A percentile compares a stretch with the other conserved stretches of the same genome.
These are phyloP conservation scores for Trichogramma dendrolimi DNA, from an alignment of 2,888 invertebrate genomes.

Conservation along the genomic window DNA sequence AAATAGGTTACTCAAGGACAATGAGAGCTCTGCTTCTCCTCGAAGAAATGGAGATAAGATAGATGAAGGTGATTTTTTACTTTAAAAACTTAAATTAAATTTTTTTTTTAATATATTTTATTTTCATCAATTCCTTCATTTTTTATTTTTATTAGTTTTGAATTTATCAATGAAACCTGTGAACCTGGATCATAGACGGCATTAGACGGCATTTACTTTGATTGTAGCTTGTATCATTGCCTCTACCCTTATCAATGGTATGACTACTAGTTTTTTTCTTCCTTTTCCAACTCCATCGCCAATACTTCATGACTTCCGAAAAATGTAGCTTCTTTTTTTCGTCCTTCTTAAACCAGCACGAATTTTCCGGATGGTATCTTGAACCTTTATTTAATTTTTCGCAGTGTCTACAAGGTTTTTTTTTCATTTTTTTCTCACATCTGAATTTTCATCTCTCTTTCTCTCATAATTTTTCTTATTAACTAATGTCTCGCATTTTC, in stretches of 20 bases:
- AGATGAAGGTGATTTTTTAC: no score
- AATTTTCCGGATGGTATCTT: slow-evolving; percentile 22
- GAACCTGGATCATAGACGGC: slow-evolving; percentile 24
- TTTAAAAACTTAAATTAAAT: no score
- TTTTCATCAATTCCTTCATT: background rate
- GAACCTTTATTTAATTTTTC: slow-evolving; percentile 17
- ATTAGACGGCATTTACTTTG: slow-evolving; percentile 10
- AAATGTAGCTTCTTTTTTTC: slow-evolving; percentile 6
- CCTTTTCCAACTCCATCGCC: slow-evolving; percentile 13
- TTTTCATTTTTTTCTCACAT: slow-evolving; percentile 1
- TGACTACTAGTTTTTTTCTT: slow-evolving; percentile 1
- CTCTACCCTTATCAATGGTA: slow-evolving; percentile 25
- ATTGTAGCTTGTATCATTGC: slow-evolving; percentile 15
- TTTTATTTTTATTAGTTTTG: slow-evolving; percentile 4
- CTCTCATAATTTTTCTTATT: slow-evolving; percentile 20
- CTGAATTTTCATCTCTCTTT: background rate
- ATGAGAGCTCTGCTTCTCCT: no score
- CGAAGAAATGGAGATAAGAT: no score
- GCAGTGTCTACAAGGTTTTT: slow-evolving; percentile 16
- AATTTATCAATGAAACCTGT: slow-evolving; percentile 24
- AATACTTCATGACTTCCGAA: background rate
- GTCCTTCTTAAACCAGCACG: slow-evolving; percentile 25
- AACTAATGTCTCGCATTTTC: slow-evolving; percentile 22
- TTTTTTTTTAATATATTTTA: background rate
- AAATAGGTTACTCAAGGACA: no score